Percentiles rank a stretch among this genome's conserved stretches.
phyloP scores from a whole-genome alignment of 53 echinoderm and acorn worm genomes.

The Holothuria scabra region DNA sequence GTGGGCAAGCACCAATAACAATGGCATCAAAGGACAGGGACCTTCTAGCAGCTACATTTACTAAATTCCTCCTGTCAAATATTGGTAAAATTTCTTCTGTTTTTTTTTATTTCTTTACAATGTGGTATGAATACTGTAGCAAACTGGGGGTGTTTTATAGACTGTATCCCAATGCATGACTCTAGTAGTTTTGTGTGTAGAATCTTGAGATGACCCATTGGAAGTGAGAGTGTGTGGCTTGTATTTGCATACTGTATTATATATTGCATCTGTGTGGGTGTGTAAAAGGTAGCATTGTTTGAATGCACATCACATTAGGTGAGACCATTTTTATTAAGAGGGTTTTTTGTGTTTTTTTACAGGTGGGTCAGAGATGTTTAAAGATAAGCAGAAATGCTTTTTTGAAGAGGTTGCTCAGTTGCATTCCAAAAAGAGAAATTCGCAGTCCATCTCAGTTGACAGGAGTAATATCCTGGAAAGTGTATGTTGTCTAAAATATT shows the following conservation, averaged over 20 bases:
- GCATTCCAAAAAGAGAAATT: conserved; percentile 66
- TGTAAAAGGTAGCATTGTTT: no score
- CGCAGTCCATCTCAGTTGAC: conserved; percentile 67
- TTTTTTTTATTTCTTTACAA: not conserved
- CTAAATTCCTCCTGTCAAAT: conserved; percentile 89
- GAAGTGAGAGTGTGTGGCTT: no score
- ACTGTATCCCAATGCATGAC: no score
- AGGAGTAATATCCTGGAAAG: conserved; percentile 83
- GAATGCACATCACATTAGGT: no score
- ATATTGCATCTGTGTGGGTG: no score
- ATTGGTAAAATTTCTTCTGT: conserved; percentile 76
- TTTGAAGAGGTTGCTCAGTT: conserved; percentile 73
- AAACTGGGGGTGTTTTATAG: not conserved
- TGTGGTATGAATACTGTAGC: not conserved
- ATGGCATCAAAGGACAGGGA: conserved; percentile 86
- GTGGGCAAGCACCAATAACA: conserved; percentile 82
- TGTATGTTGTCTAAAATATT: conserved; percentile 55
- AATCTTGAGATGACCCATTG: no score
- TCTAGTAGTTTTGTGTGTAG: no score
- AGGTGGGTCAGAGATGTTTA: conserved; percentile 97
- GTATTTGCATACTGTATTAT: no score
- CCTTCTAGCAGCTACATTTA: conserved; percentile 90
- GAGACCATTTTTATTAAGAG: no score
- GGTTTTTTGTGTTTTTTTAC: not conserved
- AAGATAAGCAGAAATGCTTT: conserved; percentile 94